Percentiles rank a stretch among this genome's conserved stretches.
Evolutionary conservation across 2,888 invertebrate genomes (phyloP).

Genomic region (Eupeodes luniger): DNA sequence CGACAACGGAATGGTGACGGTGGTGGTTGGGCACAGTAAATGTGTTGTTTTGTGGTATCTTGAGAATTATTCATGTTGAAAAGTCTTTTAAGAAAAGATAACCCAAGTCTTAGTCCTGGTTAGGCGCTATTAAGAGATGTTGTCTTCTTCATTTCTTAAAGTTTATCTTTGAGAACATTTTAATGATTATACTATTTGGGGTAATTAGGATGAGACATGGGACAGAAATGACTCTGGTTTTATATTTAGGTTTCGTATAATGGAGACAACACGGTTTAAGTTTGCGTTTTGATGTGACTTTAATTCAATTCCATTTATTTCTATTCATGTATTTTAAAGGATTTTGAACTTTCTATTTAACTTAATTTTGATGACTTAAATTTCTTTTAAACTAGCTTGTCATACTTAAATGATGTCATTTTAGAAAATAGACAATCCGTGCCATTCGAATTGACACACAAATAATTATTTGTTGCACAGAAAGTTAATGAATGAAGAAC

Average conservation of each 20-base stretch:
- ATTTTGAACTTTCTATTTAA: not conserved
- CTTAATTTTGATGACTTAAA: not conserved
- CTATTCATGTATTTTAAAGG: not conserved
- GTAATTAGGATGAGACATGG: constrained; percentile 40
- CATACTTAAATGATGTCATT: no score
- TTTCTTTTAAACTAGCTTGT: no score
- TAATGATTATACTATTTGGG: constrained; percentile 52
- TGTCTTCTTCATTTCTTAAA: constrained; percentile 38
- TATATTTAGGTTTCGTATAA: not conserved
- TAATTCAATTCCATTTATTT: not conserved
- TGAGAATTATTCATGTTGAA: constrained; percentile 65
- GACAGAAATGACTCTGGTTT: not conserved
- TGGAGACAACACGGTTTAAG: constrained; percentile 20
- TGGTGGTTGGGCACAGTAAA: not conserved
- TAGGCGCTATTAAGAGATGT: not conserved
- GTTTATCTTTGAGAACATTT: constrained; percentile 36
- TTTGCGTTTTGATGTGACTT: not conserved
- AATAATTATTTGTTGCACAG: no score
- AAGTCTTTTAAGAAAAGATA: constrained; percentile 23
- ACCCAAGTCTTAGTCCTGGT: constrained; percentile 18
- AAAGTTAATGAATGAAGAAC: no score
- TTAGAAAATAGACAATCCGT: no score
- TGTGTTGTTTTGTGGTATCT: constrained; percentile 31
- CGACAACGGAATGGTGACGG: no score
- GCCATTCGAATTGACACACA: no score